A percentile compares a stretch with the other conserved stretches of the same genome.
phyloP scores from a whole-genome alignment of 2,797 vertebrate genomes.

The Acomys russatus region DNA sequence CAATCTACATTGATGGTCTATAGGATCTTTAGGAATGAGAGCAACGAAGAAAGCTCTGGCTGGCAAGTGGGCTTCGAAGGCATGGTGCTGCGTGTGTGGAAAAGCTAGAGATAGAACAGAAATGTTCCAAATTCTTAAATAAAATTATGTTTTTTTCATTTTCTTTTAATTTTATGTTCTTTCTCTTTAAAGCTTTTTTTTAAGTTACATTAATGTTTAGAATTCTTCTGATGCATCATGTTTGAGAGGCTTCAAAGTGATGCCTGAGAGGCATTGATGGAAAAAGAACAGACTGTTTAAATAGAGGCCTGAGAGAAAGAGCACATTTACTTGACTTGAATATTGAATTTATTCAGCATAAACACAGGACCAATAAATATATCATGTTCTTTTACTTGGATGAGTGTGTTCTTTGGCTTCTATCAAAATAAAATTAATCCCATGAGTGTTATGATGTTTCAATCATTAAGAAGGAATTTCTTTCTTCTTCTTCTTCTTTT shows the following conservation, averaged over 20 bases:
- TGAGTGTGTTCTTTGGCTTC: constrained; percentile 32
- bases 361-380: background rate
- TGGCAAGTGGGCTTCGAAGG: background rate
- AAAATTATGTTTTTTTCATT: background rate
- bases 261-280: background rate
- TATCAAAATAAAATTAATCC: background rate
- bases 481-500: too few species aligned
- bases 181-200: background rate
- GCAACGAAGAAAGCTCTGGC: background rate
- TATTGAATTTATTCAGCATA: constrained; percentile 47
- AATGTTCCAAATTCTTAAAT: background rate
- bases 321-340: background rate
- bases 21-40: background rate
- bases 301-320: background rate
- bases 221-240: background rate
- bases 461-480: background rate
- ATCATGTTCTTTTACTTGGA: background rate
- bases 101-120: background rate
- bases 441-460: background rate
- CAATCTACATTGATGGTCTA: background rate
- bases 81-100: background rate
- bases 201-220: constrained; percentile 19
- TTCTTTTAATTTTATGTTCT: background rate
- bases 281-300: background rate
- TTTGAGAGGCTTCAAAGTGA: background rate